Conservation (phyloP, 92 coral and sea anemone species). For the Phenganax subtilis region DNA sequence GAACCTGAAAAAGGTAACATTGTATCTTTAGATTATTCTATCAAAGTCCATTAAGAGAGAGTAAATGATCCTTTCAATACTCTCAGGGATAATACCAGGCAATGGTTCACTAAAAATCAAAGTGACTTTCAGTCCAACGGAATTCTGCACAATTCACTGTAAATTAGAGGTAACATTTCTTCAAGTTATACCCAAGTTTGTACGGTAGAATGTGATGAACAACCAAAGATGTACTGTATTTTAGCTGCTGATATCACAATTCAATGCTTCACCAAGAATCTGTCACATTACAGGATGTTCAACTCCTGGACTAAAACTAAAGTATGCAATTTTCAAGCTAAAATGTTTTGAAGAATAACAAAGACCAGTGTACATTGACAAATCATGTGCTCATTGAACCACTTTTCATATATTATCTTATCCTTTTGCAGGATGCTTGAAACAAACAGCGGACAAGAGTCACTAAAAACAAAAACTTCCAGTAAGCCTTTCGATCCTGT, state of each 20-base stretch:
- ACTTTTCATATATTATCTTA: neutral
- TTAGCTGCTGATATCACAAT: constrained; percentile 81
- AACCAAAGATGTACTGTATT: neutral
- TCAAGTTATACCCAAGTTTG: neutral
- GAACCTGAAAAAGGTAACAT: constrained; percentile 77
- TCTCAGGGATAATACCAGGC: constrained; percentile 76
- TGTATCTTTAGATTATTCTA: neutral
- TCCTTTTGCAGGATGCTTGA: constrained; percentile 47
- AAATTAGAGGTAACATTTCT: constrained; percentile 66
- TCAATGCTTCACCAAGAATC: constrained; percentile 70
- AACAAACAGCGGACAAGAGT: constrained; percentile 40
- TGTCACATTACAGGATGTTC: constrained; percentile 95
- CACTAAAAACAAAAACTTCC: constrained; percentile 1
- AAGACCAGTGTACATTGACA: neutral
- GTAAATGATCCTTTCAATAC: neutral
- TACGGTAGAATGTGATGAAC: neutral
- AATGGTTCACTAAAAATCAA: constrained; percentile 57
- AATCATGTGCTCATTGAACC: neutral
- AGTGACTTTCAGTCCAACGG: constrained; percentile 77
- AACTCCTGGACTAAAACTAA: constrained; percentile 80
- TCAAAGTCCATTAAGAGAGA: neutral
- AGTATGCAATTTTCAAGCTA: constrained; percentile 42
- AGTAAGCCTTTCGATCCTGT: constrained; percentile 67
- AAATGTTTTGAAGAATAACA: neutral
- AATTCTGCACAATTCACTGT: constrained; percentile 90